Evolutionary conservation across 2,888 invertebrate species (phyloP).

Genomic region (Calliopum simillimum): DNA sequence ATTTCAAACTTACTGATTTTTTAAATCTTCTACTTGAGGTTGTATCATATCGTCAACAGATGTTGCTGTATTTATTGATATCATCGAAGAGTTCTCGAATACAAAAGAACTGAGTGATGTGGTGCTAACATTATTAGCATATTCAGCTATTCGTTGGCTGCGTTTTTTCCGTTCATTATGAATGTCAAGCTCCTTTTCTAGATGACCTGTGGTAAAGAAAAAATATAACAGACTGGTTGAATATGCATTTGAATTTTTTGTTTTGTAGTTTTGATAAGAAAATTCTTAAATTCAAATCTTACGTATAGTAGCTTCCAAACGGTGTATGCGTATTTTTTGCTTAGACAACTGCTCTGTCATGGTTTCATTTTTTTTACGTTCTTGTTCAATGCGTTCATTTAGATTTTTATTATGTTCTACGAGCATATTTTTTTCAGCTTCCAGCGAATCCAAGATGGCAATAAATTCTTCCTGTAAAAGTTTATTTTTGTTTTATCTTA

Average conservation of each 20-base stretch:
- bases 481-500: background rate
- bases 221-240: background rate
- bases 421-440: conserved; percentile 61
- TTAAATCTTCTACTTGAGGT: conserved; percentile 53
- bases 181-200: conserved; percentile 59
- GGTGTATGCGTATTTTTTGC: conserved; percentile 58
- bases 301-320: conserved; percentile 61
- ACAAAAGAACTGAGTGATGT: conserved; percentile 56
- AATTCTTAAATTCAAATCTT: conserved; percentile 14
- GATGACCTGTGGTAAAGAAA: conserved; percentile 47
- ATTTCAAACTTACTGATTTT: conserved; percentile 55
- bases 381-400: conserved; percentile 55
- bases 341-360: conserved; percentile 56
- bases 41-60: conserved; percentile 26
- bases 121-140: conserved; percentile 51
- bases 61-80: background rate
- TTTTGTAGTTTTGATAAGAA: no score
- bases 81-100: conserved; percentile 58
- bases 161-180: conserved; percentile 62
- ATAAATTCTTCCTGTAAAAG: conserved; percentile 61
- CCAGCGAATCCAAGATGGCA: conserved; percentile 60
- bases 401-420: conserved; percentile 53
- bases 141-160: conserved; percentile 61
- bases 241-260: background rate
- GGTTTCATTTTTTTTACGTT: conserved; percentile 53